Percentiles rank a stretch among this genome's conserved stretches.
phyloP scores from a whole-genome alignment of 2,888 invertebrate genomes.

The Trachelus troglodyta region DNA sequence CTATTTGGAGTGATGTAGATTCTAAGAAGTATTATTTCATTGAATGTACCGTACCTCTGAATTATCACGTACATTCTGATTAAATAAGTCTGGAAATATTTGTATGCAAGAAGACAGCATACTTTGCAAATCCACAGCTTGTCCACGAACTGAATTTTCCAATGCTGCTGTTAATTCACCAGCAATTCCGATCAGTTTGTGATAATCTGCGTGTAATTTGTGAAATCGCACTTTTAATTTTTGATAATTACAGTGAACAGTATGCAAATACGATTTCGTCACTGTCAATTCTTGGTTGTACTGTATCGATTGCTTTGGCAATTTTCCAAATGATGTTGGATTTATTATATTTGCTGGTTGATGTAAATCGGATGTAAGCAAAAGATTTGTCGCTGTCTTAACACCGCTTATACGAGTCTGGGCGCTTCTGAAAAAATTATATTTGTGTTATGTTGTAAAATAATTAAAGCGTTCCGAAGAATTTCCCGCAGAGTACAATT shows the following conservation, averaged over 20 bases:
- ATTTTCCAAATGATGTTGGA: slow-evolving; percentile 15
- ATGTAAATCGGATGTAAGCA: slow-evolving; percentile 32
- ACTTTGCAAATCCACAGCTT: slow-evolving; percentile 66
- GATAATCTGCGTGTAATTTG: slow-evolving; percentile 64
- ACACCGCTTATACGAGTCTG: slow-evolving; percentile 46
- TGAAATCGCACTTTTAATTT: slow-evolving; percentile 61
- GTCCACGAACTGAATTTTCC: slow-evolving; percentile 70
- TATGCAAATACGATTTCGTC: slow-evolving; percentile 48
- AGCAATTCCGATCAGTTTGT: slow-evolving; percentile 68
- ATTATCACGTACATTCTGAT: slow-evolving; percentile 50
- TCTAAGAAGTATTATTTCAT: neutral
- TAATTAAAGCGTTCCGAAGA: neutral
- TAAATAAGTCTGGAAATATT: slow-evolving; percentile 69
- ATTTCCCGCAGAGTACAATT: neutral
- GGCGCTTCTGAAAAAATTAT: slow-evolving; percentile 36
- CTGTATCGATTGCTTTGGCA: slow-evolving; percentile 23
- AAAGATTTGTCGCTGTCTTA: slow-evolving; percentile 30
- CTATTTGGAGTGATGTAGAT: neutral
- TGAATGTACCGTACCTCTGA: slow-evolving; percentile 33
- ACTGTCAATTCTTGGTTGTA: slow-evolving; percentile 43
- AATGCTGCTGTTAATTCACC: slow-evolving; percentile 71
- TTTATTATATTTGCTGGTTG: slow-evolving; percentile 32
- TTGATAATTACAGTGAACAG: slow-evolving; percentile 52
- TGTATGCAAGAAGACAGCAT: slow-evolving; percentile 67
- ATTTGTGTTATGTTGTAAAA: neutral